phyloP scores from a whole-genome alignment of 1,140 invertebrate species.

The Diploscapter pachys region DNA sequence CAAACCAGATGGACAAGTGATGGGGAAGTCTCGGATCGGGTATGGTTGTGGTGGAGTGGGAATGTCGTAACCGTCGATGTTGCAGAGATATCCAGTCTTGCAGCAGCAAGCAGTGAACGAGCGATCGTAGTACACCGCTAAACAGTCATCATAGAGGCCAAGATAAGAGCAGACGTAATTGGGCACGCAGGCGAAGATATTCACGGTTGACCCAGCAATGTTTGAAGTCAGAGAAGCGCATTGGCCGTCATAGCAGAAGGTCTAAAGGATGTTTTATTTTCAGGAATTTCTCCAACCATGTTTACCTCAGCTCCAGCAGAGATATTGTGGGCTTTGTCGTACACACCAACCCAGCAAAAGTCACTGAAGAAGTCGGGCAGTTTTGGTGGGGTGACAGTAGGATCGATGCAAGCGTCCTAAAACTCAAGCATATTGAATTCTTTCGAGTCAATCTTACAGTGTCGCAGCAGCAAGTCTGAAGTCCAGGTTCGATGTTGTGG shows the following conservation, averaged over 20 bases:
- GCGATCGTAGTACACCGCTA: not conserved
- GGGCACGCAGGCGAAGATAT: conserved; percentile 24
- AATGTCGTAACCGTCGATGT: conserved; percentile 11
- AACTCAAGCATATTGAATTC: conserved; percentile 22
- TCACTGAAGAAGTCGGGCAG: conserved; percentile 7
- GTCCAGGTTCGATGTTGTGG: conserved; percentile 18
- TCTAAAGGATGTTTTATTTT: too few species aligned
- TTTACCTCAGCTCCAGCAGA: conserved; percentile 21
- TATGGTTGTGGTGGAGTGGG: not conserved
- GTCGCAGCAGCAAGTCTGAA: conserved; percentile 26
- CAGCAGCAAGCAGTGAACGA: conserved; percentile 35
- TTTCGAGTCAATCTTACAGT: conserved; percentile 3
- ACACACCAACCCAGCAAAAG: conserved; percentile 2
- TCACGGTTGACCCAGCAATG: conserved; percentile 8
- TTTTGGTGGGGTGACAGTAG: conserved; percentile 26
- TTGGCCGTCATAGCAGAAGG: conserved; percentile 18
- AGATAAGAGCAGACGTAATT: conserved; percentile 20
- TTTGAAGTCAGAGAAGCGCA: conserved; percentile 24
- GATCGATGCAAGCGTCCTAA: conserved; percentile 26
- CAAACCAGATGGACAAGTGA: conserved; percentile 21
- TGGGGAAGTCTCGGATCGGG: conserved; percentile 5
- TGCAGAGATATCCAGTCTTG: conserved; percentile 28
- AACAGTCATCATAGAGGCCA: conserved; percentile 18
- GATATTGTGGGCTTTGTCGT: conserved; percentile 4
- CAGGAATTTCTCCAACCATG: not conserved